Conservation (phyloP, 1,140 invertebrate genomes). For the Colletes latitarsis region DNA sequence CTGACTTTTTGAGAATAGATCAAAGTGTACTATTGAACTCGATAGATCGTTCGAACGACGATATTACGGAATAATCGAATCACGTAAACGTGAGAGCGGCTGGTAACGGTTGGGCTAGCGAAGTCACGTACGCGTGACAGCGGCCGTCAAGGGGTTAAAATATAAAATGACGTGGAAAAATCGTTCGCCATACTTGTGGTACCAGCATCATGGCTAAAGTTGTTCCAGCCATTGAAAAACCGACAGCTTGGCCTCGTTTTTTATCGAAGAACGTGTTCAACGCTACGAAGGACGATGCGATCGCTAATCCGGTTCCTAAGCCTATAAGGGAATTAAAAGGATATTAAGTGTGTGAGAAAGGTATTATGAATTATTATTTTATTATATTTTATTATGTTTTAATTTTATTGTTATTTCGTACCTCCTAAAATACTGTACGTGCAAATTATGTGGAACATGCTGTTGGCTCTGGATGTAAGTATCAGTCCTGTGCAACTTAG, state of each 20-base stretch:
- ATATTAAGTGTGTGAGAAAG: background rate
- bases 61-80: too few relatives aligned
- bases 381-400: background rate
- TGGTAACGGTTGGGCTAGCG: too few relatives aligned
- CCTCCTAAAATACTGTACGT: slow-evolving; percentile 90
- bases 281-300: slow-evolving; percentile 87
- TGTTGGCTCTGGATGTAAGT: slow-evolving; percentile 85
- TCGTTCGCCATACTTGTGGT: slow-evolving; percentile 81
- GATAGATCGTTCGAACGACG: too few relatives aligned
- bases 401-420: too few relatives aligned
- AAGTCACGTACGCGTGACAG: too few relatives aligned
- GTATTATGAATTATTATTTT: background rate
- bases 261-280: slow-evolving; percentile 88
- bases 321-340: slow-evolving; percentile 75
- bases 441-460: slow-evolving; percentile 86
- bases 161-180: background rate
- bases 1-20: too few relatives aligned
- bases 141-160: background rate
- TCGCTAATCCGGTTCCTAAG: slow-evolving; percentile 86
- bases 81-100: too few relatives aligned
- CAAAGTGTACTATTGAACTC: too few relatives aligned
- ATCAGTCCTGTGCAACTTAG: slow-evolving; percentile 85
- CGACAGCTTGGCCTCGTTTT: slow-evolving; percentile 88
- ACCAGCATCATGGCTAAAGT: slow-evolving; percentile 88
- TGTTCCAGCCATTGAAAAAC: slow-evolving; percentile 88